Base-by-base conservation (phyloP, 2,888 invertebrate genomes). In the Bimastos eiseni region DNA sequence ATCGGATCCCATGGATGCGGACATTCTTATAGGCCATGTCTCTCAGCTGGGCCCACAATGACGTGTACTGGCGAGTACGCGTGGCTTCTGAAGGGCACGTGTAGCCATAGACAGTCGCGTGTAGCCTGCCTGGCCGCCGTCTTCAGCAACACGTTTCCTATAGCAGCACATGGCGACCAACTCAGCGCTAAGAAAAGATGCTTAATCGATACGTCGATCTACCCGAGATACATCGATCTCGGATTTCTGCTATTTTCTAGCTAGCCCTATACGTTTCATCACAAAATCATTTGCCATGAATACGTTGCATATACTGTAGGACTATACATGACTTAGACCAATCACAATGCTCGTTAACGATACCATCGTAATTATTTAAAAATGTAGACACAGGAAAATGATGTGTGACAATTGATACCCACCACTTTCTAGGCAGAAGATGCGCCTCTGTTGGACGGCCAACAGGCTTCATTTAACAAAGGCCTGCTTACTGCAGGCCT, bases 111-210 rank as follows among this genome's bases (percentile, higher is more conserved):
- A 70, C 70, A 70, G 30, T 24, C 24, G 24, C 70, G 70, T 70
- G n/a, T 70, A 13, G 70, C 70, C 70, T 70, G 8, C n/a, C 8
- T 70, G 70, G 70, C 70, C 11, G 41, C 41, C 8, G n/a, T 70
- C 70, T 70, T 70, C n/a, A n/a, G 70, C n/a, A 70, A 70, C 70
- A 70, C 70, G 70, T 70, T 8, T 30, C 13, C 1, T 6, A 6
- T 70, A 55, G 55, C 55, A 70, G n/a, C 70, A 70, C 70, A 70
- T 70, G 70, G 70, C n/a, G 70, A n/a, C 30, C 70, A 70, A 70
- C 30, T 70, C 70, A 70, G 70, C 70, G 30, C 70, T 70, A 70
- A 70, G 70, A 70, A 4, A 11, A 70, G n/a, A 70, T 70, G 70
- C 70, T 70, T 70, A 70, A 70, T 70, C 70, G 70, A 70, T 70